These are phyloP conservation scores for Lasioglossum oenotherae DNA, from an alignment of 2,888 invertebrate genomes.

Conservation along the genomic window DNA sequence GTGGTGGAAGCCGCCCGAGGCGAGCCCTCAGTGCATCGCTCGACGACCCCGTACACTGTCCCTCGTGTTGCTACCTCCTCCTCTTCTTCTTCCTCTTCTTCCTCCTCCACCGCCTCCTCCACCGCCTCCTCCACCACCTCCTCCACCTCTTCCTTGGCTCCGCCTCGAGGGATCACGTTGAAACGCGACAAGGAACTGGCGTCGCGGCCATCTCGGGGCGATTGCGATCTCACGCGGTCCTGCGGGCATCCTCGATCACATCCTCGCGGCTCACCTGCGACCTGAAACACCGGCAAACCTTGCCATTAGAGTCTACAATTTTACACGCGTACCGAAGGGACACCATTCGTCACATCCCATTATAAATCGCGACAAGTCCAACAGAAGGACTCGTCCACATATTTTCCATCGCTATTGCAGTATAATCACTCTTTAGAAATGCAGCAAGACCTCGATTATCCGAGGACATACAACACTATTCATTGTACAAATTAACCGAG, in stretches of 20 bases:
- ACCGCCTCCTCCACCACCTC: not conserved
- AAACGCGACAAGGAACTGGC: constrained; percentile 45
- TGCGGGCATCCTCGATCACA: constrained; percentile 62
- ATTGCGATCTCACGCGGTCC: constrained; percentile 58
- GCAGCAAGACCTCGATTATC: too few relatives aligned
- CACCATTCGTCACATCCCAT: not conserved
- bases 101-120: not conserved
- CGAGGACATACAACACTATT: too few relatives aligned
- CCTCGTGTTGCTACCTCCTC: constrained; percentile 30
- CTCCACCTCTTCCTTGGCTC: constrained; percentile 18
- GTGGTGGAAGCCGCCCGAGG: not conserved
- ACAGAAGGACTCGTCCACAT: too few relatives aligned
- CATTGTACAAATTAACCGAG: too few relatives aligned
- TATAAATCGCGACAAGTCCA: too few relatives aligned
- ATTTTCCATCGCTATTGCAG: too few relatives aligned
- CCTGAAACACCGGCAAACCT: constrained; percentile 42
- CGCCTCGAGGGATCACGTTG: constrained; percentile 62
- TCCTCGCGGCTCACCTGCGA: constrained; percentile 54
- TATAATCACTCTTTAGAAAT: too few relatives aligned
- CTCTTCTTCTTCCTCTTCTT: not conserved
- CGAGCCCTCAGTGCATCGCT: constrained; percentile 58
- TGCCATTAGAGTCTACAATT: not conserved
- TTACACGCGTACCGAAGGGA: not conserved
- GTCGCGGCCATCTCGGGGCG: constrained; percentile 62
- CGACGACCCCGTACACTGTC: constrained; percentile 28